These are phyloP conservation scores for Diloba caeruleocephala DNA, from an alignment of 2,888 invertebrate species.

Conservation along the genomic window DNA sequence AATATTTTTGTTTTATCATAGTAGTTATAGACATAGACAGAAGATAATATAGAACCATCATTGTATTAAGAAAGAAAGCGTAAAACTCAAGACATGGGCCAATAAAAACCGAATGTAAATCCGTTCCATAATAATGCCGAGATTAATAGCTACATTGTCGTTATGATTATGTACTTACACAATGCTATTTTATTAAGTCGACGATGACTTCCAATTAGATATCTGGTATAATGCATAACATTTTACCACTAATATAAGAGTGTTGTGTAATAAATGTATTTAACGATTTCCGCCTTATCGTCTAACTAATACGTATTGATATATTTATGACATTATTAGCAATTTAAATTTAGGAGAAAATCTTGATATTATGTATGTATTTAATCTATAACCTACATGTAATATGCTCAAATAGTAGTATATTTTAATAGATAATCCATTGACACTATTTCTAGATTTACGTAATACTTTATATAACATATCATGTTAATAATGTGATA, in stretches of 20 bases:
- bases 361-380: conserved; percentile 27
- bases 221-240: conserved; percentile 29
- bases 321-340: conserved; percentile 38
- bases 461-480: conserved; percentile 5
- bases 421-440: neutral
- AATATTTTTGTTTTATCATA: too few species aligned
- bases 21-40: too few species aligned
- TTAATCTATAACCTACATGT: conserved; percentile 7
- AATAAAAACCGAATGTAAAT: conserved; percentile 40
- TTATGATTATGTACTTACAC: conserved; percentile 32
- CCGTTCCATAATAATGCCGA: conserved; percentile 34
- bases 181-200: conserved; percentile 19
- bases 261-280: conserved; percentile 44
- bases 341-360: conserved; percentile 60
- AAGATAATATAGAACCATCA: neutral
- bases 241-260: conserved; percentile 15
- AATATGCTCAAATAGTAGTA: conserved; percentile 7
- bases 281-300: conserved; percentile 50
- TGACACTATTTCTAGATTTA: neutral
- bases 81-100: conserved; percentile 28
- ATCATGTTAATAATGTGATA: too few species aligned
- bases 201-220: conserved; percentile 37
- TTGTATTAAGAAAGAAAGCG: conserved; percentile 41
- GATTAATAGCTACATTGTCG: conserved; percentile 44
- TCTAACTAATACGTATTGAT: conserved; percentile 20